These are phyloP conservation scores for Cardinalis cardinalis DNA, from an alignment of 2,113 vertebrate species.

Conservation along the genomic window DNA sequence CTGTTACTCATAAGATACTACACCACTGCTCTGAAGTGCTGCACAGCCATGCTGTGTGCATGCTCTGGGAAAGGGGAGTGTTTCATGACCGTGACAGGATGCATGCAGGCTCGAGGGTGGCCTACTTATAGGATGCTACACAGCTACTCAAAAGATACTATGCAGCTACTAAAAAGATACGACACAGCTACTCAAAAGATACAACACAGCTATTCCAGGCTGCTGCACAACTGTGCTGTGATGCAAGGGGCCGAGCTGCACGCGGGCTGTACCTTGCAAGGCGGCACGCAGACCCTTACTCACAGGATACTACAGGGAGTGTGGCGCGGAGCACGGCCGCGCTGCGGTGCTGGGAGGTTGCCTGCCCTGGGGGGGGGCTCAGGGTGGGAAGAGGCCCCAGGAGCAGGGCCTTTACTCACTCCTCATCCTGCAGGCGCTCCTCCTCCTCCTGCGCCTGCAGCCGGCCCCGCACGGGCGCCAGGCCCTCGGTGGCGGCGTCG, in stretches of 20 bases:
- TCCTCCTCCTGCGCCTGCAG: slow-evolving; percentile 55
- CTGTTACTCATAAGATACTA: not conserved
- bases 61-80: accelerated
- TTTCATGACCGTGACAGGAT: not conserved
- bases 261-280: accelerated
- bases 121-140: not conserved
- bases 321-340: accelerated
- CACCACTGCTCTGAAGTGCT: not conserved
- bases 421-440: slow-evolving; percentile 58
- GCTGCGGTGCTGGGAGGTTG: accelerated
- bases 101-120: accelerated
- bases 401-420: slow-evolving; percentile 27
- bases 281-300: not conserved
- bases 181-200: not conserved
- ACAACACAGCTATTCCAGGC: not conserved
- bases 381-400: not conserved
- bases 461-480: slow-evolving; percentile 21
- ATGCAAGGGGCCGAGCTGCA: accelerated
- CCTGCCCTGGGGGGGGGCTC: accelerated
- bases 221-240: accelerated
- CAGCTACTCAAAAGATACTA: not conserved
- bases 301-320: not conserved
- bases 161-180: not conserved
- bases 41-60: accelerated
- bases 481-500: slow-evolving; percentile 36